These are phyloP conservation scores for Murina feae DNA, from an alignment of 2,113 vertebrate species.

Conservation along the genomic window DNA sequence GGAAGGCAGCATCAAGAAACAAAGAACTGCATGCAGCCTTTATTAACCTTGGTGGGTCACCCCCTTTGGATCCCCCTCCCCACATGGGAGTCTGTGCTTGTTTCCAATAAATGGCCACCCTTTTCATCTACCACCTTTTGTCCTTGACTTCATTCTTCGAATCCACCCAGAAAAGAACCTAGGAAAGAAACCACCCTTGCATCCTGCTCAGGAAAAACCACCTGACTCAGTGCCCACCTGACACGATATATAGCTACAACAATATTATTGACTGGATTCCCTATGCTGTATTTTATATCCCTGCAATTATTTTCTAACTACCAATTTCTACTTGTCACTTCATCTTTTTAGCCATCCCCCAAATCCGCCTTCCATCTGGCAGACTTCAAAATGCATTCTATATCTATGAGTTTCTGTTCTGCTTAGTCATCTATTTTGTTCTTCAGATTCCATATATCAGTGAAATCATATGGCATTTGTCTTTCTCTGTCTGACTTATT, in stretches of 20 bases:
- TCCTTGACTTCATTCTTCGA: too few relatives aligned
- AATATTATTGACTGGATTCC: not conserved
- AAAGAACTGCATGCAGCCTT: too few relatives aligned
- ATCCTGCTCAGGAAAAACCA: too few relatives aligned
- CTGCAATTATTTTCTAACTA: not conserved
- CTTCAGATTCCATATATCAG: not conserved
- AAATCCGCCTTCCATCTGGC: not conserved
- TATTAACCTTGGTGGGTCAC: too few relatives aligned
- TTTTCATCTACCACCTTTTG: too few relatives aligned
- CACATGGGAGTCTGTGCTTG: too few relatives aligned
- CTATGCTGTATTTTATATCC: not conserved
- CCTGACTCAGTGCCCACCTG: too few relatives aligned
- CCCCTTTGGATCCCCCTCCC: too few relatives aligned
- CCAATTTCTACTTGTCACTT: not conserved
- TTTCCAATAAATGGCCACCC: too few relatives aligned
- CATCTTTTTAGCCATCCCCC: not conserved
- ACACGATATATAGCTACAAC: not conserved
- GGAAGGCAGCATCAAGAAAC: too few relatives aligned
- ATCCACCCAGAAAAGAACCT: too few relatives aligned
- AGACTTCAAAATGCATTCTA: not conserved
- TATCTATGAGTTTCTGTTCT: not conserved
- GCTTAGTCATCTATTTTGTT: not conserved
- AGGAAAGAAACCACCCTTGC: too few relatives aligned
- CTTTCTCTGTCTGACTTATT: not conserved
- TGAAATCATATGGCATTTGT: not conserved